Base-by-base conservation (phyloP, 2,113 vertebrate genomes). In the Cichladusa arquata region DNA sequence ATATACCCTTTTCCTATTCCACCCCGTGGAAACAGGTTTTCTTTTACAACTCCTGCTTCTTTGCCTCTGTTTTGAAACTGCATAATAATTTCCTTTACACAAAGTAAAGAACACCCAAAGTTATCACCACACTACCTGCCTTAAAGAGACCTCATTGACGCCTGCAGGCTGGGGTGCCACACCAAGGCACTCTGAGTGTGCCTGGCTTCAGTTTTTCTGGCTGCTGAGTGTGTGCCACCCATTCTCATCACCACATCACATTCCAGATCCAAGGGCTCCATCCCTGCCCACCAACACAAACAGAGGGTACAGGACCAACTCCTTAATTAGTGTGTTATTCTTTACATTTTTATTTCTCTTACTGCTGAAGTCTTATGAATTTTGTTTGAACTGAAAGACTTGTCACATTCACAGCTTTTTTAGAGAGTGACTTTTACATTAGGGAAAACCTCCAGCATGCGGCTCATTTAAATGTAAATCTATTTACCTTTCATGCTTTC, bases 401-500 rank as follows among this genome's bases (percentile, higher is more conserved):
- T 67, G 94, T 94, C 95, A 92, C 67, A 92, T 67, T 88, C 92
- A 90, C 60, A 48, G 54, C 92, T 96, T 86, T 90, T 94, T 92
- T 88, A 70, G 66, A 95, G 62, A 88, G 38, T 86, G 90, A 93
- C 90, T 96, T 95, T 92, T 90, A 74, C 65, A 83, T 84, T 92
- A 94, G 88, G 90, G 93, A 96, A 95, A 97, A 88, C 72, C 93
- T 95, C 85, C 80, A 90, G 88, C 92, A 78, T 38, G 86, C 2
- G 2, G 90, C 88, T 95, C 92, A 96, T 96, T 96, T 96, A 94
- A 96, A 97, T 96, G 92, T 96, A 97, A 97, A 97, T 97, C 94
- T 96, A 93, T 97, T 97, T 96, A 96, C 95, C 94, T 96, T 96
- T 95, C 95, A 96, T 94, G 92, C 96, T 97, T 96, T 94, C 95